Conservation (phyloP, 2,113 vertebrate species). For the Oplegnathus fasciatus region DNA sequence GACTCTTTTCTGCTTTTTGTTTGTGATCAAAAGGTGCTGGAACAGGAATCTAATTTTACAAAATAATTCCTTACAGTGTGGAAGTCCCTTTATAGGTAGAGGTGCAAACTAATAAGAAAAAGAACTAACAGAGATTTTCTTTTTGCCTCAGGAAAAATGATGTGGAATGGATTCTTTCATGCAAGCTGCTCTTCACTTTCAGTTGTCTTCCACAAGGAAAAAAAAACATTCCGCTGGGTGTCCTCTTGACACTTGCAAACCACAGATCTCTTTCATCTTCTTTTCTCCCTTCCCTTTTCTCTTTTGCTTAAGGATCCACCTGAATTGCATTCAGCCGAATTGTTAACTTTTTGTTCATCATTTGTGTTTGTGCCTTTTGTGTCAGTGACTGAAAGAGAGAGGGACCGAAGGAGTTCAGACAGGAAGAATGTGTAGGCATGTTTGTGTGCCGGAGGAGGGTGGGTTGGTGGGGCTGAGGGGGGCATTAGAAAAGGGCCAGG, state of each 20-base stretch:
- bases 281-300: constrained; percentile 76
- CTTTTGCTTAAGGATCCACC: constrained; percentile 82
- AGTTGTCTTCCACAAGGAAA: constrained; percentile 80
- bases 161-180: constrained; percentile 85
- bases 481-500: constrained; percentile 71
- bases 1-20: constrained; percentile 87
- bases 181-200: constrained; percentile 82
- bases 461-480: constrained; percentile 55
- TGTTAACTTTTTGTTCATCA: constrained; percentile 84
- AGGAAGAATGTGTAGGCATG: constrained; percentile 88
- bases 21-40: constrained; percentile 91
- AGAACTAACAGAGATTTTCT: constrained; percentile 83
- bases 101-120: constrained; percentile 88
- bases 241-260: constrained; percentile 87
- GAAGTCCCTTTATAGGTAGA: constrained; percentile 89
- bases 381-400: constrained; percentile 86
- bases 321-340: constrained; percentile 84
- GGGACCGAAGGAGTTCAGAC: constrained; percentile 79
- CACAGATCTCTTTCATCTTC: constrained; percentile 86
- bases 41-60: constrained; percentile 90
- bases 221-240: constrained; percentile 81
- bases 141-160: constrained; percentile 81
- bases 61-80: constrained; percentile 91
- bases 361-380: constrained; percentile 86
- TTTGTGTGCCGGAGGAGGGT: constrained; percentile 79